Base-by-base conservation (phyloP, 2,888 invertebrate species). In the Luffia ferchaultella region DNA sequence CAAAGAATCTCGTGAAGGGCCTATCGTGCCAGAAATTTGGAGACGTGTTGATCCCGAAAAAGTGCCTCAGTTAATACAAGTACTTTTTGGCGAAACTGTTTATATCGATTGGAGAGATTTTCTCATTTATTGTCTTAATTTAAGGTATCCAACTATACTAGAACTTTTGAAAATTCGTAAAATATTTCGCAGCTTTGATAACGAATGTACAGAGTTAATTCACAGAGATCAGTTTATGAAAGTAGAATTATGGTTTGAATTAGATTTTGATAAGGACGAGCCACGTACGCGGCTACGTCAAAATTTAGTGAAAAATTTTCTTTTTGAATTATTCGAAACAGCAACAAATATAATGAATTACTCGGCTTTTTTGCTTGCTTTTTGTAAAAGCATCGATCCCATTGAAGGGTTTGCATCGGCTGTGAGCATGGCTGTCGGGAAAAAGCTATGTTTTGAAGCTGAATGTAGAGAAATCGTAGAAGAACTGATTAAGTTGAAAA, bases 41-140 rank as follows among this genome's bases (percentile, higher is more conserved):
- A 68, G 62, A 53, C 63, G 60, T 12, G 55, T 87, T 12, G 70
- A 76, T 54, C 71, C 79, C 1, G 72, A 74, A 30, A 68, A 85
- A 55, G 66, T 86, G 19, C 65, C 76, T 1, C 73, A 70, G 56
- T 58, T 87, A 41, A 73, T 87, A 0, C 64, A 63, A 48, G 57
- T 65, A 40, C 53, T 89, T 16, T 90, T 86, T 62, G 88, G 87
- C 0, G 76, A 85, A 45, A 75, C 77, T 0, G 82, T 80, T 9
- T 86, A 85, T 54, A 60, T 89, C 9, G 87, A 89, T 59, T 90
- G 90, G 90, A 85, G 86, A 59, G 89, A 90, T 64, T 90, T 90
- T 59, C 69, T 90, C 12, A 73, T 90, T 55, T 86, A 85, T 60
- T 87, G 86, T 60, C 63, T 89, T 30, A 78, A 86, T 57, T 61